Percentiles rank a stretch among this genome's conserved stretches.
These are phyloP conservation scores for Platyrinchus mystaceus DNA, from an alignment of 2,797 vertebrate species.

Conservation along the genomic window DNA sequence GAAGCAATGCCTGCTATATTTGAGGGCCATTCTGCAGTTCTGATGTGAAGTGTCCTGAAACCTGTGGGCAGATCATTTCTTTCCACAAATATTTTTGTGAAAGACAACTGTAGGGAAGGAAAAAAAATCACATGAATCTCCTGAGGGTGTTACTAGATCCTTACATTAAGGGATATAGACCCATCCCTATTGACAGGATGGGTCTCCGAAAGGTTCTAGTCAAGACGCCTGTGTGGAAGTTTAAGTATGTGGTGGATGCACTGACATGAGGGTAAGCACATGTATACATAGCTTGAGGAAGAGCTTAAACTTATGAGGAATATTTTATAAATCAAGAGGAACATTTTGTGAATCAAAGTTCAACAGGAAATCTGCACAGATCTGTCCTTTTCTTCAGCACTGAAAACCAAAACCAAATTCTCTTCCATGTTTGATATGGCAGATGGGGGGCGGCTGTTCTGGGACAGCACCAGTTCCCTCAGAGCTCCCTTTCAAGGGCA, in stretches of 20 bases:
- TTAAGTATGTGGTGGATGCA: not conserved
- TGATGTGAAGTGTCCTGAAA: not conserved
- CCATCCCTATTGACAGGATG: not conserved
- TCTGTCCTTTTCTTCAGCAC: not conserved
- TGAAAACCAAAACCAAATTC: not conserved
- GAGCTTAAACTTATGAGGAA: not conserved
- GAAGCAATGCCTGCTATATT: not conserved
- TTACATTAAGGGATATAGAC: not conserved
- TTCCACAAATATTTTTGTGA: not conserved
- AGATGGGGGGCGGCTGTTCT: not conserved
- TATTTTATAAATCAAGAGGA: not conserved
- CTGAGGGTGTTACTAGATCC: not conserved
- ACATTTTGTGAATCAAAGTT: too few species aligned
- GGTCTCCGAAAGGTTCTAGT: not conserved
- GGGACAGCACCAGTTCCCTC: not conserved
- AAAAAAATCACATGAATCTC: not conserved
- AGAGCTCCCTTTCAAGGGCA: not conserved
- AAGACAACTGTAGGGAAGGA: not conserved
- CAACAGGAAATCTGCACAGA: not conserved
- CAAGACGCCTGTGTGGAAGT: accelerated
- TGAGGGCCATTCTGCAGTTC: not conserved
- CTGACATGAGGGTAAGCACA: not conserved
- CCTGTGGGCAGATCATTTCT: not conserved
- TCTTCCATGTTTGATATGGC: not conserved
- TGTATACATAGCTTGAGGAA: not conserved